Evolutionary conservation across 2,797 vertebrate genomes (phyloP).

Genomic region (Moxostoma hubbsi): DNA sequence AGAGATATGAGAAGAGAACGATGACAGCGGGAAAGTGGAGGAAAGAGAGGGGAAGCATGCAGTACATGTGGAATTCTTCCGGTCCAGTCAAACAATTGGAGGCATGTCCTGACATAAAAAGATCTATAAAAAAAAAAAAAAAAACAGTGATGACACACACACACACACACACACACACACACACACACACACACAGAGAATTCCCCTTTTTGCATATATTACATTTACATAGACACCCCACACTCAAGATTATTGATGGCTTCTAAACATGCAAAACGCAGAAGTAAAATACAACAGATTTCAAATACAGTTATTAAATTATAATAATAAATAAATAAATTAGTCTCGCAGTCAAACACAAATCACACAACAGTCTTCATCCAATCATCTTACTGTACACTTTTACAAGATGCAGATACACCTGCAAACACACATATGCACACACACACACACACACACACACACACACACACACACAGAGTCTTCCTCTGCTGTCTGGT

Average conservation of each 20-base stretch:
- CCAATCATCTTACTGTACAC: not conserved
- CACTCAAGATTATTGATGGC: slow-evolving; percentile 25
- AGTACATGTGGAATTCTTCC: slow-evolving; percentile 44
- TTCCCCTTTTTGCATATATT: not conserved
- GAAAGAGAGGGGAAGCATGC: slow-evolving; percentile 40
- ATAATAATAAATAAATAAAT: too few relatives aligned
- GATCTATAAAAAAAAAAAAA: not conserved
- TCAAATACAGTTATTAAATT: not conserved
- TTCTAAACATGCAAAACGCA: slow-evolving; percentile 28
- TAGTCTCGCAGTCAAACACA: slow-evolving; percentile 53
- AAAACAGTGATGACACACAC: slow-evolving; percentile 8
- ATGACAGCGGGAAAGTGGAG: slow-evolving; percentile 39
- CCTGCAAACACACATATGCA: not conserved
- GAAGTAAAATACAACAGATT: slow-evolving; percentile 13
- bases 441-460: not conserved
- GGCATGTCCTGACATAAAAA: slow-evolving; percentile 55
- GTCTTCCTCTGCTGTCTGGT: slow-evolving; percentile 62
- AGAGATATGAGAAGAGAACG: slow-evolving; percentile 36
- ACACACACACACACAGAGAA: not conserved
- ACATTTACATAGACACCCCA: not conserved
- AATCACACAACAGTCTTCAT: slow-evolving; percentile 42
- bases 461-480: slow-evolving; percentile 26
- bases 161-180: not conserved
- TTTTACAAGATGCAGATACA: slow-evolving; percentile 35
- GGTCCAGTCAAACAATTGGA: slow-evolving; percentile 67